phyloP scores from a whole-genome alignment of 2,113 vertebrate species.

The Grantiella picta region DNA sequence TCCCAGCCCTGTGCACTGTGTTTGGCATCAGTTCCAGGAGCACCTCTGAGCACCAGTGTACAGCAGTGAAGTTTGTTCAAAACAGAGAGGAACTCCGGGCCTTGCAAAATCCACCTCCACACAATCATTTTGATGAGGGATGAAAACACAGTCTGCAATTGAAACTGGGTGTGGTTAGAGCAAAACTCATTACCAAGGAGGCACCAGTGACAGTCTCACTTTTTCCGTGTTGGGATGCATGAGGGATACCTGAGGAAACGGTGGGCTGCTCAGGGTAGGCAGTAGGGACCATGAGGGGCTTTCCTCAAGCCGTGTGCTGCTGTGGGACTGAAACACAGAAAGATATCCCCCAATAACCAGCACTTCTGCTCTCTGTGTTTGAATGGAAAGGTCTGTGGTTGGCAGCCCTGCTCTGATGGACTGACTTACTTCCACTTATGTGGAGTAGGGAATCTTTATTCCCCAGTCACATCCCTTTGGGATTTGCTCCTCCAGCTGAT shows the following conservation, averaged over 20 bases:
- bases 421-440: background rate
- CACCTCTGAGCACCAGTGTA: rapidly evolving
- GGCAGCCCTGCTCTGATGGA: background rate
- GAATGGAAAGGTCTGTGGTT: background rate
- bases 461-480: background rate
- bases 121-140: background rate
- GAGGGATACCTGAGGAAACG: rapidly evolving
- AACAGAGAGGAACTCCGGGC: background rate
- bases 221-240: rapidly evolving
- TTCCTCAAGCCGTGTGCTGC: background rate
- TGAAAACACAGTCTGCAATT: background rate
- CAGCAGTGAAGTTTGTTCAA: background rate
- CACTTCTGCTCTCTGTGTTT: background rate
- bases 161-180: background rate
- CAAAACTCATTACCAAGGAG: rapidly evolving
- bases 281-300: background rate
- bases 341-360: background rate
- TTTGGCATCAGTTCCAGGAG: background rate
- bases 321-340: background rate
- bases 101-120: background rate
- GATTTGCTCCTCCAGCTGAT: background rate
- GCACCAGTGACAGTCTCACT: rapidly evolving
- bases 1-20: too few species aligned
- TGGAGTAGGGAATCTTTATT: background rate
- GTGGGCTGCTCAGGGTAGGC: background rate